These are phyloP conservation scores for Drosophila asahinai DNA, from an alignment of 1,140 invertebrate genomes.

Conservation along the genomic window DNA sequence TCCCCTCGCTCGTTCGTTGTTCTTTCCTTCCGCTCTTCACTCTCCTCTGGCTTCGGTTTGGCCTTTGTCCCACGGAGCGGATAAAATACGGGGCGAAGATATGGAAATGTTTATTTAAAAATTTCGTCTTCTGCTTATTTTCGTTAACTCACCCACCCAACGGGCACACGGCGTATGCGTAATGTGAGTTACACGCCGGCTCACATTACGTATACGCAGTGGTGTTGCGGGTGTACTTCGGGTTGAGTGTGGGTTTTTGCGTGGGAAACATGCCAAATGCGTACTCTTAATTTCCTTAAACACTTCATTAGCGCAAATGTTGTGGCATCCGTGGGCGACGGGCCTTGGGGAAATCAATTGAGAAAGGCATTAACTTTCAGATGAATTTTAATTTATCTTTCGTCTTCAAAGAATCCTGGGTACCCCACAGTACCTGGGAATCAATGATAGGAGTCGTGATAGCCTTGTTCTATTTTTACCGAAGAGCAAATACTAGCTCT, in stretches of 20 bases:
- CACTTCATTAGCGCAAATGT: conserved; percentile 66
- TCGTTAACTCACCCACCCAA: conserved; percentile 3
- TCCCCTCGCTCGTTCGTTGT: conserved; percentile 40
- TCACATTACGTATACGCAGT: conserved; percentile 12
- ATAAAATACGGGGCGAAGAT: conserved; percentile 60
- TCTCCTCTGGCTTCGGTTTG: conserved; percentile 3
- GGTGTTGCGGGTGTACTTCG: neutral
- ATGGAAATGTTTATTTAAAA: conserved; percentile 80
- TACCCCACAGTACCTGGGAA: neutral
- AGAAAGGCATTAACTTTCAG: conserved; percentile 15
- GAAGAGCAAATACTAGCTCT: neutral
- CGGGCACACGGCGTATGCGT: conserved; percentile 43
- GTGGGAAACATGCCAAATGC: conserved; percentile 46
- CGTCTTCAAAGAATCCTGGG: neutral
- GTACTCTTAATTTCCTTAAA: conserved; percentile 51
- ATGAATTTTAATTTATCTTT: conserved; percentile 29
- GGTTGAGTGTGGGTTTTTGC: conserved; percentile 5
- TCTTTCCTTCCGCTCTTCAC: conserved; percentile 28
- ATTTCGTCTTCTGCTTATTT: conserved; percentile 37
- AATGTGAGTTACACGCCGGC: conserved; percentile 26
- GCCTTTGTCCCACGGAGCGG: conserved; percentile 11
- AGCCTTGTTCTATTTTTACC: conserved; percentile 1
- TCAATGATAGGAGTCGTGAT: neutral
- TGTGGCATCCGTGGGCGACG: conserved; percentile 7
- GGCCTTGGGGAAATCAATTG: conserved; percentile 38